Evolutionary conservation across 1,140 invertebrate species (phyloP), one percentile per base, ranked within the genome.

Genomic region (Zeugodacus cucurbitae): DNA sequence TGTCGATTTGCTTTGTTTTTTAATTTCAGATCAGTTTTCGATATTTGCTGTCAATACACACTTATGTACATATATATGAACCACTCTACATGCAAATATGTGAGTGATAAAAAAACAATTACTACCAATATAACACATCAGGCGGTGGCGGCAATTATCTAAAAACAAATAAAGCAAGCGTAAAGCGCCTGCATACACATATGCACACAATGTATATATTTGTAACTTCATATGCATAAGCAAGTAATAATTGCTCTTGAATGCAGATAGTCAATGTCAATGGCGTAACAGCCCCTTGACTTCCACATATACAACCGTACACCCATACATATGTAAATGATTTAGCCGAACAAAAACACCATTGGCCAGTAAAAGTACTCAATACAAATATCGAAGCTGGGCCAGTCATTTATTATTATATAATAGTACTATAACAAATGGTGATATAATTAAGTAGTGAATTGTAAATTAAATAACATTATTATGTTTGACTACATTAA

Each of bases 401-500:
- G 48, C 14, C 26, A 41, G 34, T 74, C 34, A 41, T 37, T 37
- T 37, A 37, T 82, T 82, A 82, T 82, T 62, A 62, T 62, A 62
- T 62, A 62, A 82, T 26, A 82, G 11, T 48, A 44, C 7, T 48
- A 48, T n/a, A 41, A 82, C n/a, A 82, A 82, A 48, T 44, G 74
- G 74, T 82, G 74, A 82, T 82, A 82, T 82, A 48, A 82, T 82
- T 82, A 82, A 82, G 74, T 82, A 82, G 74, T 82, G n/a, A 82
- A 82, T 82, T 82, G 20, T 37, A 78, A 74, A 74, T 41, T 82
- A 82, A 82, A 54, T n/a, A 82, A 82, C 26, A 48, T 26, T 22
- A 48, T 26, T 32, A 37, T 70, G 17, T 82, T 8, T 54, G 14
- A 82, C 26, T 82, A 26, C 11, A 48, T 14, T 41, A 26, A 78